Percentiles rank a stretch among this genome's conserved stretches.
Conservation (phyloP, 1,140 invertebrate species). For the Achatina immaculata region DNA sequence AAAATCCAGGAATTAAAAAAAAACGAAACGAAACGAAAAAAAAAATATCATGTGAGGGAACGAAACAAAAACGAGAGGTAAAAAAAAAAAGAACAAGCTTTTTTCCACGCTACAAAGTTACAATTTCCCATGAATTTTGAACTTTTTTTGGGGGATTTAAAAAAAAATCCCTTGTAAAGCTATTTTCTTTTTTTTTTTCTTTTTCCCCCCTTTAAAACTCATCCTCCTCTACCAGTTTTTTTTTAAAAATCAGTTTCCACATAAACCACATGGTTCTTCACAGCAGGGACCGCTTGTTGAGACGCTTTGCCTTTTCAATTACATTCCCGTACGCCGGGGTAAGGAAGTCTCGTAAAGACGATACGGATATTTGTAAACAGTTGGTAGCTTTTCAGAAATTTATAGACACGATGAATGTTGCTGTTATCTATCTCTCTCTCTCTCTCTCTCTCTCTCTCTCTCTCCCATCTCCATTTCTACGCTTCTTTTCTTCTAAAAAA, state of each 20-base stretch:
- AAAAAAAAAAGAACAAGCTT: not conserved
- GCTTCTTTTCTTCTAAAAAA: too few relatives aligned
- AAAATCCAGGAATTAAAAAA: too few relatives aligned
- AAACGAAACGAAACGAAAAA: too few relatives aligned
- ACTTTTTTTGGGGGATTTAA: not conserved
- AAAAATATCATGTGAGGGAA: too few relatives aligned
- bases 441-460: too few relatives aligned
- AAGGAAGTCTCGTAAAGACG: not conserved
- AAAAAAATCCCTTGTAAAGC: not conserved
- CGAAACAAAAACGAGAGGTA: too few relatives aligned
- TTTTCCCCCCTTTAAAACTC: too few relatives aligned
- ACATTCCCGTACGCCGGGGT: not conserved
- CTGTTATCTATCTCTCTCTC: not conserved
- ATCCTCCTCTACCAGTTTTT: not conserved
- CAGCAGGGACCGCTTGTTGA: conserved; percentile 4
- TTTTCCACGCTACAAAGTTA: not conserved
- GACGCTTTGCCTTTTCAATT: not conserved
- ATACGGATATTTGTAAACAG: conserved; percentile 9
- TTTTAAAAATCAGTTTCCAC: not conserved
- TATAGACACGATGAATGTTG: not conserved
- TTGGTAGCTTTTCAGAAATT: conserved; percentile 5
- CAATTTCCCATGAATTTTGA: conserved; percentile 2
- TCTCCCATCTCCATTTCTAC: too few relatives aligned
- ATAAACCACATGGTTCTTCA: conserved; percentile 6
- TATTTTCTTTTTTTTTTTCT: not conserved